These are phyloP conservation scores for Limonius californicus DNA, from an alignment of 1,140 invertebrate genomes.

Conservation along the genomic window DNA sequence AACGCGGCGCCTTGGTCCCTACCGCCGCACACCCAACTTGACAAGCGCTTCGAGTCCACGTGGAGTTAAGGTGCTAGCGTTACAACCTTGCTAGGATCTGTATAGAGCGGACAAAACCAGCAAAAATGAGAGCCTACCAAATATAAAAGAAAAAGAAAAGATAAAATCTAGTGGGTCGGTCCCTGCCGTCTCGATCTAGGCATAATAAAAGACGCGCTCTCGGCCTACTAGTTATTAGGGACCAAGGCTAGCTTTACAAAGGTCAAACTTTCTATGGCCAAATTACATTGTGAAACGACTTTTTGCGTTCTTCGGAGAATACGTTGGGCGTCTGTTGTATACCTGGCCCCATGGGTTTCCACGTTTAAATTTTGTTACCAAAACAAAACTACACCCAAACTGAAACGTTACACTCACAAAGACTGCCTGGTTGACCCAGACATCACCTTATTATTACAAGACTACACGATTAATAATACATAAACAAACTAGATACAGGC, in stretches of 20 bases:
- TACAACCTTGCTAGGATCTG: neutral
- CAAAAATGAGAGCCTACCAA: neutral
- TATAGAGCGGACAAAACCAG: neutral
- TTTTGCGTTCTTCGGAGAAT: neutral
- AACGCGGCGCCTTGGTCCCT: neutral
- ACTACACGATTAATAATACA: no score
- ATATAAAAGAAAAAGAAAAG: constrained; percentile 7
- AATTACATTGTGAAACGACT: neutral
- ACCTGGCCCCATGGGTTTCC: neutral
- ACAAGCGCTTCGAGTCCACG: constrained; percentile 39
- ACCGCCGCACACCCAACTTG: constrained; percentile 18
- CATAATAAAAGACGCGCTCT: constrained; percentile 1
- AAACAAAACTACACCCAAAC: no score
- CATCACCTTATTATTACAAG: no score
- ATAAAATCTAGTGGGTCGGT: constrained; percentile 6
- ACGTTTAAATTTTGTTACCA: neutral
- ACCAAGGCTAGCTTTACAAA: constrained; percentile 4
- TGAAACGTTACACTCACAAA: no score
- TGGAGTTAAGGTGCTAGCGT: constrained; percentile 31
- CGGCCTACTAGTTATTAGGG: constrained; percentile 12
- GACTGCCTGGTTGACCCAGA: no score
- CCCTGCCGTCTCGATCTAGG: neutral
- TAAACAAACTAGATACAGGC: no score
- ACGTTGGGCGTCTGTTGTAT: neutral
- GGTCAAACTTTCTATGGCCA: constrained; percentile 7